Conservation (phyloP, 1,140 invertebrate genomes). For the Holcopasites calliopsidis region DNA sequence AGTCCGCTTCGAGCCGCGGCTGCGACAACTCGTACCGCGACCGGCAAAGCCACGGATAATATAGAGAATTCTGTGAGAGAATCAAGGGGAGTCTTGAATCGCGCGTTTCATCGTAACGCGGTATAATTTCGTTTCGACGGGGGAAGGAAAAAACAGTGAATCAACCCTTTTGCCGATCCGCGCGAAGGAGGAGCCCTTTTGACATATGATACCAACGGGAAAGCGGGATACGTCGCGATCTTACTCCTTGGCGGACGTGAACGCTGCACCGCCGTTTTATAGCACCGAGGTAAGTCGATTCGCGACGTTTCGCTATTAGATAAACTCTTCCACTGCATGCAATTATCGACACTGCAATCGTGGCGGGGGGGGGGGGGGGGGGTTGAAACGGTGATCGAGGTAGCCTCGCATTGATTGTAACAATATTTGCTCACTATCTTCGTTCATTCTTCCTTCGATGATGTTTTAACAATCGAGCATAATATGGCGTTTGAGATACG, state of each 20-base stretch:
- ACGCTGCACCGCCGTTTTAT: constrained; percentile 3
- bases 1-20: constrained; percentile 53
- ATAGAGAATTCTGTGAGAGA: constrained; percentile 8
- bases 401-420: too few relatives aligned
- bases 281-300: constrained; percentile 21
- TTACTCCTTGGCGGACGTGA: constrained; percentile 13
- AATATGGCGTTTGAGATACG: too few relatives aligned
- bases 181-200: background rate
- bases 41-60: constrained; percentile 29
- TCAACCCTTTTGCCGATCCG: background rate
- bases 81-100: too few relatives aligned
- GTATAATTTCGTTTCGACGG: too few relatives aligned
- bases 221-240: constrained; percentile 16
- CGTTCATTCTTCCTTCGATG: too few relatives aligned
- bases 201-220: constrained; percentile 25
- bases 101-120: too few relatives aligned
- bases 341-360: too few relatives aligned
- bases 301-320: background rate
- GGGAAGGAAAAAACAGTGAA: too few relatives aligned
- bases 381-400: too few relatives aligned
- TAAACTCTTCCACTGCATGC: background rate
- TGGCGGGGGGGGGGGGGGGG: too few relatives aligned
- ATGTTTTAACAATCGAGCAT: too few relatives aligned
- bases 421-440: too few relatives aligned
- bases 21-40: constrained; percentile 47